Evolutionary conservation across 2,797 vertebrate species (phyloP), one percentile per base, ranked within the genome.

Genomic region (Austrolebias charrua): DNA sequence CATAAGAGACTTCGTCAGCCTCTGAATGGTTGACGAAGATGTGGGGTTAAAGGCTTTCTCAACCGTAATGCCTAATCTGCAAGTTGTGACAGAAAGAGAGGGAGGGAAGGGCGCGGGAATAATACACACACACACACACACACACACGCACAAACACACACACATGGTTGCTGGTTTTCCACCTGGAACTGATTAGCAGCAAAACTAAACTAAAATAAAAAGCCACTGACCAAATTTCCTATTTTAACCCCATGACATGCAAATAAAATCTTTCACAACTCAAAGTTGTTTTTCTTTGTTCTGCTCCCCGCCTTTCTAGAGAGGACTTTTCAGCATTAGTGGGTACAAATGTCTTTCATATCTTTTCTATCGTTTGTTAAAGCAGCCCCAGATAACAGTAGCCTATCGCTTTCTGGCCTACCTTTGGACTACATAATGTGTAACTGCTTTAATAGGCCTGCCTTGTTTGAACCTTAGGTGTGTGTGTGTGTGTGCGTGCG

Each of bases 41-140:
- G 71, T 69, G 54, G 46, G 49, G 73, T 75, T 84, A 65, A 81
- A 73, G 29, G 71, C 84, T 89, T 89, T 74, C 86, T 73, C 75
- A 86, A 84, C 73, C 51, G 1, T 60, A 73, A 72, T 65, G 73
- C 74, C 73, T 86, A 82, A 87, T 87, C 83, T 55, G 55, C 72
- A 79, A 69, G 78, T 78, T 85, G 53, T 76, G 76, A 86, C 76
- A 81, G 70, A 75, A 15, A 57, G 19, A 52, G 44, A 45, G 69
- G 54, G 53, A 56, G 33, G 55, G 38, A 53, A 44, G 28, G 47
- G 28, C 38, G 18, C 5, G 28, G 20, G 35, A 71, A 45, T 50
- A 55, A 49, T 35, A 45, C 43, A 48, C 46, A 20, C 18, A 48
- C 46, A 60, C 55, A 69, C 59, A 70, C 11, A 43, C 20, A 52